phyloP scores from a whole-genome alignment of 2,888 invertebrate genomes.

The Catocala sponsa region DNA sequence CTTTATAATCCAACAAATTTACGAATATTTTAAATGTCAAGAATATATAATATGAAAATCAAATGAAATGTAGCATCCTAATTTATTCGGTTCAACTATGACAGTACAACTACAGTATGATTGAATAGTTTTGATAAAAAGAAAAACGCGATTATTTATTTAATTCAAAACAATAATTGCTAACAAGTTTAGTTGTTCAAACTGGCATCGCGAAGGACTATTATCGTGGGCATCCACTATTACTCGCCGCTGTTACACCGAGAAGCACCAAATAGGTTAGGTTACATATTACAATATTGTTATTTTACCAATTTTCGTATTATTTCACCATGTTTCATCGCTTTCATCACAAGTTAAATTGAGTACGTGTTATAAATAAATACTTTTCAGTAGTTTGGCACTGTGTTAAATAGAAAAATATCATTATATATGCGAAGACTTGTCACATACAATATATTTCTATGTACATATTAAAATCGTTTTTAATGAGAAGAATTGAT shows the following conservation, averaged over 20 bases:
- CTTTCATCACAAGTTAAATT: neutral
- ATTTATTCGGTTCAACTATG: conserved; percentile 18
- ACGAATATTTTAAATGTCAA: neutral
- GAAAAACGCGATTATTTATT: conserved; percentile 18
- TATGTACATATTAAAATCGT: no score
- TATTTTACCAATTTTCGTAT: conserved; percentile 5
- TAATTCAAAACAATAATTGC: conserved; percentile 22
- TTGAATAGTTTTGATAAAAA: conserved; percentile 41
- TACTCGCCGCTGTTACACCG: conserved; percentile 69
- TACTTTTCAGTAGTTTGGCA: neutral
- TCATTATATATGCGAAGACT: no score
- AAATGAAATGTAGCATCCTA: neutral
- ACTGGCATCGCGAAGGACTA: conserved; percentile 80
- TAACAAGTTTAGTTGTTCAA: conserved; percentile 59
- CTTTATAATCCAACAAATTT: neutral
- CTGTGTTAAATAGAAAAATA: neutral
- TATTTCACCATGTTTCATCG: neutral
- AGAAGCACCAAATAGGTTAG: conserved; percentile 74
- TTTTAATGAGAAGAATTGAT: no score
- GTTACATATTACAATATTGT: conserved; percentile 36
- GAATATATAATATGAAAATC: fast-evolving
- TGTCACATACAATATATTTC: no score
- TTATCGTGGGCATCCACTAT: conserved; percentile 74
- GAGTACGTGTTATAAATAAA: neutral
- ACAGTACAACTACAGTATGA: conserved; percentile 30